Evolutionary conservation across 2,113 vertebrate species (phyloP), one percentile per base, ranked within the genome.

Genomic region (Zapus hudsonius): DNA sequence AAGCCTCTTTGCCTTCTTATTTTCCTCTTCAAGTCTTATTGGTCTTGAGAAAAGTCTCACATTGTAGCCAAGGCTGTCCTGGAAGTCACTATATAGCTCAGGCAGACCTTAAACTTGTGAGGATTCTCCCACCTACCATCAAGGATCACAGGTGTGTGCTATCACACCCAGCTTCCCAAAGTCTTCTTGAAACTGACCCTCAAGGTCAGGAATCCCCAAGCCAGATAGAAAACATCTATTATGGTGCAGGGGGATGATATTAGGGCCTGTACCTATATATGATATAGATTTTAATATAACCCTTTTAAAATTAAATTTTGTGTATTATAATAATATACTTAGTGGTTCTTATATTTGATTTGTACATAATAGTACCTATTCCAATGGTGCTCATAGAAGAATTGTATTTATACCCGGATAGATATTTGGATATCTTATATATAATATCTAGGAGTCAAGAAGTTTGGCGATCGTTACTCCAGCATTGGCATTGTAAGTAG

Each of bases 231-330:
- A 82, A 91, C 7, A 74, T 19, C 59, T 38, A 63, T 3, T 3
- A 70, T 16, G 22, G 55, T 8, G 2, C 44, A 79, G 19, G 25
- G 78, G 84, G 29, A 90, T 6, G 44, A 17, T 47, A 33, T 29
- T 70, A 42, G 17, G 84, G 40, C 13, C 5, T 59, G 36, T 84
- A 20, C 23, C 76, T 61, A 27, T 47, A 16, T 33, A n/a, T 47
- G 83, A 70, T 29, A 33, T 25, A 57, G 22, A 13, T 92, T 81
- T 84, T 92, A 95, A 88, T 55, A 57, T 42, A 70, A 64, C 3
- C 4, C 69, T 89, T 66, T 42, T 3, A 42, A 67, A 3, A 29
- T 79, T 52, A 72, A 17, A 83, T 74, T 86, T 31, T 70, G 47
- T 63, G 52, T 72, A 80, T 67, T n/a, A 67, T 31, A 84, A 66